Evolutionary conservation across 2,113 vertebrate species (phyloP), one percentile per base, ranked within the genome.

Genomic region (Crotalus viridis): DNA sequence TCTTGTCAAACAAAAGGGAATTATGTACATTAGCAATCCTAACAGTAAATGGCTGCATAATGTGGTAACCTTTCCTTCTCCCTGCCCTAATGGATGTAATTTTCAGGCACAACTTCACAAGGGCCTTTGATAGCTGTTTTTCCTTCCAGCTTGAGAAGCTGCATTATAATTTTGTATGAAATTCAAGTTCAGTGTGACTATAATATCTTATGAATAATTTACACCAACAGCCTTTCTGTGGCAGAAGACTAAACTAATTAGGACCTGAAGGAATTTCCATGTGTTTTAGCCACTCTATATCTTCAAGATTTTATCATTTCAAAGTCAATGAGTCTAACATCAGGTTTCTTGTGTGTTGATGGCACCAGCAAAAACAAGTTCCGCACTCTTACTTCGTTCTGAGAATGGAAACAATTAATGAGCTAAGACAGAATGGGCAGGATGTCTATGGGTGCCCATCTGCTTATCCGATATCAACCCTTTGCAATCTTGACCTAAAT

Each of bases 131-230:
- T 94, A 95, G 85, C 91, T 88, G 64, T 0, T 51, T 92, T 94
- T 91, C 90, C 85, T 91, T 39, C 61, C 94, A 55, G 0, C 95
- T 97, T 96, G 95, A 96, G 95, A 97, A 97, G 96, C 96, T 95
- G 95, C 96, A 91, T 94, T 95, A 94, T 97, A 97, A 96, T 97
- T 97, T 97, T 96, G 88, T 97, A 95, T 95, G 96, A 96, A 97
- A 97, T 97, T 96, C 94, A 94, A 96, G 96, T 97, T 97, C 96
- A 96, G 96, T 94, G 94, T 95, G 95, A 94, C 96, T 97, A 94
- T 97, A 97, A 97, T 96, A 96, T 97, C 96, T 97, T 95, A 97
- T 97, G 97, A 97, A 97, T 97, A 97, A 97, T 97, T 97, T 97
- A 97, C 96, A 95, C 96, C 96, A 97, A 97, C 97, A 97, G 96